Evolutionary conservation across 2,888 invertebrate genomes (phyloP), one percentile per base, ranked within the genome.

Genomic region (Drosophila ochracea): DNA sequence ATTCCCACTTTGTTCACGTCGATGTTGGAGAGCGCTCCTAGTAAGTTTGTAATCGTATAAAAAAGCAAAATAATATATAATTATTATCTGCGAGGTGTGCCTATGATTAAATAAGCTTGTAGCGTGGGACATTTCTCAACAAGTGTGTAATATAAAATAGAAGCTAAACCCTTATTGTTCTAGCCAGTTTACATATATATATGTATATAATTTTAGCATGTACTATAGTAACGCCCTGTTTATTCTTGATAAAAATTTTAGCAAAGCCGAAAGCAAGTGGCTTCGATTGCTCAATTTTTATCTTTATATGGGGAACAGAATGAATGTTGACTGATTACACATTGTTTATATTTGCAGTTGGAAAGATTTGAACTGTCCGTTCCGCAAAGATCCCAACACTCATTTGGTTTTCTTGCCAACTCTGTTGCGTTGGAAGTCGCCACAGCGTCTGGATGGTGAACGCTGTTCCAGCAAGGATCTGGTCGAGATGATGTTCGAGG

Each of bases 331-430:
- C 10, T 63, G 25, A 73, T 39, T 49, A 33, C 3, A 25, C 25
- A n/a, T 50, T 58, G 10, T 67, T 28, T 55, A 16, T 35, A 66
- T 76, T 94, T 94, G 41, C 91, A 97, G 97, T 76, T 98, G 98
- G 98, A 98, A 97, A 93, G 96, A 97, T 92, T 94, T 94, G 62
- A 95, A 96, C 19, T 97, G 97, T 91, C 96, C 96, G 1, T 98
- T 98, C 93, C 95, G 98, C 68, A 97, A 96, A 64, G 96, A 98
- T 91, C 91, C 94, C 43, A 94, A 95, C 53, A 95, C 96, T 0
- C 95, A 94, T 80, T 93, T 98, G 63, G 95, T 96, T 91, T 96
- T 96, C 59, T 95, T 98, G 52, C 98, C 98, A 2, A 98, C 98
- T 0, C 92, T 98, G 21, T 92, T 97, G 49, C 95, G 95, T 85